Conservation (phyloP, 2,888 invertebrate species). For the Azorinus chamasolen region DNA sequence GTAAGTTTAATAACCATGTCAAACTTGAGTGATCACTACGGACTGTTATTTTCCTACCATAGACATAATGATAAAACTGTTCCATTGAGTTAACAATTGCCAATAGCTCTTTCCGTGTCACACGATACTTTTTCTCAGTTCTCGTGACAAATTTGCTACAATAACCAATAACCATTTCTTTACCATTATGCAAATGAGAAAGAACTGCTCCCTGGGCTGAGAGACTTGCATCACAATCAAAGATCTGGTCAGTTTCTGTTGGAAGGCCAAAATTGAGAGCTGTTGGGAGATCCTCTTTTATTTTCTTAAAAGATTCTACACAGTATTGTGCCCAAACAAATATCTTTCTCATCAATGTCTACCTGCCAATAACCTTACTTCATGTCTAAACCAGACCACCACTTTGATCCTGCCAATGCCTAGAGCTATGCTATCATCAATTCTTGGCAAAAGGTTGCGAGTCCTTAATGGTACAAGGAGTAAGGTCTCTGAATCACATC, state of each 20-base stretch:
- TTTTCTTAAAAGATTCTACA: too few relatives aligned
- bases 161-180: constrained; percentile 49
- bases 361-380: constrained; percentile 45
- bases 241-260: constrained; percentile 25
- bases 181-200: constrained; percentile 31
- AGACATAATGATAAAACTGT: constrained; percentile 34
- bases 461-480: constrained; percentile 34
- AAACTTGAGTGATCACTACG: too few relatives aligned
- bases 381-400: constrained; percentile 46
- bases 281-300: constrained; percentile 39
- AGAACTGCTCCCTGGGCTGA: too few relatives aligned
- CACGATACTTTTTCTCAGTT: constrained; percentile 27
- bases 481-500: constrained; percentile 44
- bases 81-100: constrained; percentile 17
- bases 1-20: too few relatives aligned
- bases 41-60: too few relatives aligned
- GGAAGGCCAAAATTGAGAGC: constrained; percentile 54
- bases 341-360: constrained; percentile 15
- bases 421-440: constrained; percentile 51
- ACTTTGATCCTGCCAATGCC: constrained; percentile 29
- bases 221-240: constrained; percentile 46
- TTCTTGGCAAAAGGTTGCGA: constrained; percentile 48
- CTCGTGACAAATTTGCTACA: constrained; percentile 28
- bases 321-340: constrained; percentile 42
- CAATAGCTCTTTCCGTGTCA: constrained; percentile 21